Conservation (phyloP, 2,888 invertebrate genomes). For the Glomeris marginata region DNA sequence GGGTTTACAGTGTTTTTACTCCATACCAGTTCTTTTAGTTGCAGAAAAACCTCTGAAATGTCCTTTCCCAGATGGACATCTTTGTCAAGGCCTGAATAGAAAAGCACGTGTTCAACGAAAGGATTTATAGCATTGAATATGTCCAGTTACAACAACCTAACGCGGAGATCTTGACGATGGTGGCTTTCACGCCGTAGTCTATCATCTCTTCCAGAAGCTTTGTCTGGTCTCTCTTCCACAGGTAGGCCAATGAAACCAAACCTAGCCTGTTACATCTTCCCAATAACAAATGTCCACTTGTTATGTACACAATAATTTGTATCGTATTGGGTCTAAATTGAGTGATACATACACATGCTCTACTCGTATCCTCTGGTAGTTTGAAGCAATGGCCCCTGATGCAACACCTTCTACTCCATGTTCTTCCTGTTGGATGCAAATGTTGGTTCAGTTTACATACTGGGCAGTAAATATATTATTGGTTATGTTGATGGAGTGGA, state of each 20-base stretch:
- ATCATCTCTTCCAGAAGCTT: conserved; percentile 96
- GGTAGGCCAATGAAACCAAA: conserved; percentile 73
- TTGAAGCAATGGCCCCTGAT: conserved; percentile 93
- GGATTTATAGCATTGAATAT: conserved; percentile 15
- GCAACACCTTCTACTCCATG: conserved; percentile 79
- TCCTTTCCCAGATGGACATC: conserved; percentile 72
- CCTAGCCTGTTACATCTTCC: conserved; percentile 75
- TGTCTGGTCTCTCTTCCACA: conserved; percentile 92
- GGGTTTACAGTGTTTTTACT: no score
- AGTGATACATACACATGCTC: conserved; percentile 75
- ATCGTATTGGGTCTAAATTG: not conserved
- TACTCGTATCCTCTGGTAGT: conserved; percentile 93
- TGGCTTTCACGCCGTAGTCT: conserved; percentile 73
- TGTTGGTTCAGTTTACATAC: no score
- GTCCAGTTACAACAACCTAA: conserved; percentile 34
- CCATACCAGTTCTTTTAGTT: conserved; percentile 57
- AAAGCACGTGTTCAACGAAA: no score
- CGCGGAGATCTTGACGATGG: conserved; percentile 94
- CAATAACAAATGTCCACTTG: conserved; percentile 17
- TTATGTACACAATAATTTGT: not conserved
- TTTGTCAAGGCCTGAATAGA: conserved; percentile 54
- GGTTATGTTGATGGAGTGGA: no score
- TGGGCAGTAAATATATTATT: no score
- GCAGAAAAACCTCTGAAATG: conserved; percentile 68
- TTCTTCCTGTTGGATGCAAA: conserved; percentile 41